Conservation (phyloP, 1,140 invertebrate genomes). For the Carposina sasakii region DNA sequence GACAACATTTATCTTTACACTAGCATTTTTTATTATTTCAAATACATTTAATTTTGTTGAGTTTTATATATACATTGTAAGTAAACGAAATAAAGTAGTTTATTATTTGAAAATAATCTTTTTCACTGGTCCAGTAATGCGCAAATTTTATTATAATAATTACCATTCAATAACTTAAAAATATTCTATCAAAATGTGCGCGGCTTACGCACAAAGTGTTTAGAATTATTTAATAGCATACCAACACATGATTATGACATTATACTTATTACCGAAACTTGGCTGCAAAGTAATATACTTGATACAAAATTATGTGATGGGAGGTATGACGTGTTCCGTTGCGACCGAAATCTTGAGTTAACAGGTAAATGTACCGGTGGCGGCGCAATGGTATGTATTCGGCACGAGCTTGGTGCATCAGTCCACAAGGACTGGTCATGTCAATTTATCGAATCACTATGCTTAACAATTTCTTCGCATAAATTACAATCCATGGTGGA, state of each 20-base stretch:
- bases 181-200: slow-evolving; percentile 8
- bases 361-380: not conserved
- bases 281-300: slow-evolving; percentile 2
- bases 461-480: not conserved
- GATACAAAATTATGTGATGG: not conserved
- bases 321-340: not conserved
- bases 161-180: not conserved
- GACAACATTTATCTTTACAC: no score
- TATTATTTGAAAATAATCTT: no score
- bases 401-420: not conserved
- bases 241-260: not conserved
- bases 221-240: not conserved
- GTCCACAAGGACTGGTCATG: not conserved
- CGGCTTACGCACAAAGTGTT: not conserved
- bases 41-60: not conserved
- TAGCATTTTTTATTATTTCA: not conserved
- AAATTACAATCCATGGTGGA: not conserved
- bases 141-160: no score
- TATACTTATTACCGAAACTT: slow-evolving; percentile 3
- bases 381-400: not conserved
- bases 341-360: not conserved
- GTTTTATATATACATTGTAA: not conserved
- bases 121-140: no score
- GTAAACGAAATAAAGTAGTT: not conserved
- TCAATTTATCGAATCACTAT: not conserved